Percentiles rank a stretch among this genome's conserved stretches.
Conservation (phyloP, 2,113 vertebrate species). For the Micronisus gabar region DNA sequence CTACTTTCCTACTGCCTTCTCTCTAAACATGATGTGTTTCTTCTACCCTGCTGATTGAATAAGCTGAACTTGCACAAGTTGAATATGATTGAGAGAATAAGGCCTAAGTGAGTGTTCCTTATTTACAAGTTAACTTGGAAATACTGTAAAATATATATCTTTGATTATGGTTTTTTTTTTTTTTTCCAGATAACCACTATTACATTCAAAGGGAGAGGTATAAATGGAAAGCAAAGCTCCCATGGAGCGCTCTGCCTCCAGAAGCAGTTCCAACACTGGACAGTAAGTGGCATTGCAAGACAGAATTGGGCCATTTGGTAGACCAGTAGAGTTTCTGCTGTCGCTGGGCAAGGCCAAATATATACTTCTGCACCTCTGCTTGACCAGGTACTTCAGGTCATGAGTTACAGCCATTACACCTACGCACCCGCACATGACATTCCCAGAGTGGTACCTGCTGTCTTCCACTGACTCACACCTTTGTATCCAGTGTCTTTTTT, state of each 20-base stretch:
- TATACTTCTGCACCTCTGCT: not conserved
- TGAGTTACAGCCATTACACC: not conserved
- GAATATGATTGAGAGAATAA: not conserved
- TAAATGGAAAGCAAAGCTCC: not conserved
- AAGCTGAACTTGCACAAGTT: not conserved
- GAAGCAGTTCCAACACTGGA: not conserved
- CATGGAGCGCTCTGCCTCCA: rapidly evolving
- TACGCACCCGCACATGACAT: rapidly evolving
- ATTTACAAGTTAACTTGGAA: not conserved
- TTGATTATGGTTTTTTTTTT: not conserved
- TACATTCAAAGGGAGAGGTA: not conserved
- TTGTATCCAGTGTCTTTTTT: not conserved
- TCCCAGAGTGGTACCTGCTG: too few relatives aligned
- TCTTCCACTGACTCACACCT: not conserved
- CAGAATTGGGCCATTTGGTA: not conserved
- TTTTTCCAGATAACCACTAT: not conserved
- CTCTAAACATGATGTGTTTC: not conserved
- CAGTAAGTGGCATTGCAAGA: not conserved
- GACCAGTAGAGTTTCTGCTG: not conserved
- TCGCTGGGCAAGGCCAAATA: not conserved
- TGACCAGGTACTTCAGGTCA: not conserved
- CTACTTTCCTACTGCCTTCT: not conserved
- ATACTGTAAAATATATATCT: not conserved
- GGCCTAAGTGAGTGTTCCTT: not conserved
- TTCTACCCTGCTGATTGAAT: not conserved